Evolutionary conservation across 2,888 invertebrate genomes (phyloP).

Genomic region (Amiota communis): DNA sequence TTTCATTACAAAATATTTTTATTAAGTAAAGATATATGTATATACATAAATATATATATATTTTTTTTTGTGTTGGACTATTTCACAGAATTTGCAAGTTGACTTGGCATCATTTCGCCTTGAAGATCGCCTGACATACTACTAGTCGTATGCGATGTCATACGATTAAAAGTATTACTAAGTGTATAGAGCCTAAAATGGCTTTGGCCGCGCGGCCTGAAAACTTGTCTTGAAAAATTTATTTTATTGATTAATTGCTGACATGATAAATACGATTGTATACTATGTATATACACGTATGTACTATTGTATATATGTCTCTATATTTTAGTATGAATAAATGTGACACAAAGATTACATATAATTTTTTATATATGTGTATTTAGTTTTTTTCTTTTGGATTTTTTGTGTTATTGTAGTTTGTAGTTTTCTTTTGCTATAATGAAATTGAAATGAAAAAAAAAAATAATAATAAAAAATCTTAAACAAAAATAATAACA

Average conservation of each 20-base stretch:
- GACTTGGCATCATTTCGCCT: background rate
- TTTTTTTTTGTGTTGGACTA: too few species aligned
- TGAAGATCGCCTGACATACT: constrained; percentile 15
- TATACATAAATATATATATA: too few species aligned
- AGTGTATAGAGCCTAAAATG: constrained; percentile 17
- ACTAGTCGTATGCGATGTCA: background rate
- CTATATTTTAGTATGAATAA: constrained; percentile 24
- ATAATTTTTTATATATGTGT: too few species aligned
- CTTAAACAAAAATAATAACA: constrained; percentile 50
- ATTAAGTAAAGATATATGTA: too few species aligned
- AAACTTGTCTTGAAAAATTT: constrained; percentile 13
- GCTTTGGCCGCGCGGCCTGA: constrained; percentile 10
- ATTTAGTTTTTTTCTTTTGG: background rate
- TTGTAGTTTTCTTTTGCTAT: constrained; percentile 8
- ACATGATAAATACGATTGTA: constrained; percentile 64
- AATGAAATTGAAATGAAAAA: constrained; percentile 13
- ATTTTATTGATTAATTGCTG: constrained; percentile 61
- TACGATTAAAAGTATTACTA: background rate
- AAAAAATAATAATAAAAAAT: constrained; percentile 35
- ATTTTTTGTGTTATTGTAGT: constrained; percentile 18
- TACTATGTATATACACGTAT: constrained; percentile 30
- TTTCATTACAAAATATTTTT: too few species aligned
- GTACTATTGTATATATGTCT: too few species aligned
- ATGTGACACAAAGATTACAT: constrained; percentile 55
- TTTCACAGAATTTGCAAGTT: background rate